Percentiles rank a stretch among this genome's conserved stretches.
Conservation (phyloP, 35 echinoderm and acorn worm genomes). For the Apostichopus japonicus region DNA sequence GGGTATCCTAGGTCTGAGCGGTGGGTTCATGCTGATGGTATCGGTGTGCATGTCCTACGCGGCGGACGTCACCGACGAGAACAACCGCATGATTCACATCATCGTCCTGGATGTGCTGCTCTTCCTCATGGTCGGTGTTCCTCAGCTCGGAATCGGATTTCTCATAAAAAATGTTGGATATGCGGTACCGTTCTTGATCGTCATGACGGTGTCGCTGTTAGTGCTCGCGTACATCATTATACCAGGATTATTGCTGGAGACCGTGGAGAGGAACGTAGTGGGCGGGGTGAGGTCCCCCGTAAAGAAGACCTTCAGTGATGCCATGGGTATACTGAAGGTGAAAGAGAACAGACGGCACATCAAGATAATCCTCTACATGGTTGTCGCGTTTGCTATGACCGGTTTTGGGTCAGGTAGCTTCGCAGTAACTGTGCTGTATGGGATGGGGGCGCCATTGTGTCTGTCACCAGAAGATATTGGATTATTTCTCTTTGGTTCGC, state of each 20-base stretch:
- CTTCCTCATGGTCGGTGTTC: conserved; percentile 37
- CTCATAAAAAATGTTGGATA: conserved; percentile 25
- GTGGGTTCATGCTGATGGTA: conserved; percentile 36
- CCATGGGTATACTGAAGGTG: not conserved
- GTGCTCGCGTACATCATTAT: conserved; percentile 21
- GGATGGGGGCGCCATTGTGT: conserved; percentile 59
- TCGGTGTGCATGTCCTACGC: conserved; percentile 55
- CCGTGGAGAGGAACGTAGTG: not conserved
- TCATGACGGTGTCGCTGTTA: not conserved
- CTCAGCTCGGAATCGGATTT: conserved; percentile 54
- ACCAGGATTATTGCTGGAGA: conserved; percentile 36
- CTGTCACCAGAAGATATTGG: conserved; percentile 50
- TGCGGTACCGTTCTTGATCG: conserved; percentile 14
- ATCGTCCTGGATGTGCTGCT: conserved; percentile 51
- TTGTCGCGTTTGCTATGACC: not conserved
- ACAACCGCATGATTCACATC: conserved; percentile 63
- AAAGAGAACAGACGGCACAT: conserved; percentile 1
- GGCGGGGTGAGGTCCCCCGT: not conserved
- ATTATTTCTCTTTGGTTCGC: conserved; percentile 26
- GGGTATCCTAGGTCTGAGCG: conserved; percentile 14
- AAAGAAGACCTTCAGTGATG: not conserved
- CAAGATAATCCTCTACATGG: not conserved
- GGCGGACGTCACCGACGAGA: conserved; percentile 58
- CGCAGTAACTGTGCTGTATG: conserved; percentile 11
- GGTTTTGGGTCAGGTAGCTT: not conserved